These are phyloP conservation scores for Polymixis lichenea DNA, from an alignment of 2,888 invertebrate genomes.

Conservation along the genomic window DNA sequence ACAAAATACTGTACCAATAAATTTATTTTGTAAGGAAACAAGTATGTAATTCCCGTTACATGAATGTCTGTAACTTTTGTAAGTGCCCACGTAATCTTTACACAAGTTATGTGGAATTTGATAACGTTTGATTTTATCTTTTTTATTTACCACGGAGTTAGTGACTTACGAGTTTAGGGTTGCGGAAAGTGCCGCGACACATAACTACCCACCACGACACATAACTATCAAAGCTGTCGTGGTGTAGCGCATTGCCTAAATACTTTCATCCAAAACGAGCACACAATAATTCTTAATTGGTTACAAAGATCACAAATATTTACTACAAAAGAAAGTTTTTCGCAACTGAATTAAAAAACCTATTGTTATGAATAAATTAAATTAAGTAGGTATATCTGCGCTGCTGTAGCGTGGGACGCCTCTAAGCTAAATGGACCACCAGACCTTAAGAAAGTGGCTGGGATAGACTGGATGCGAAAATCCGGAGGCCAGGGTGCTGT, in stretches of 20 bases:
- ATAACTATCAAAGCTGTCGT: background rate
- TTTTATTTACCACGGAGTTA: constrained; percentile 28
- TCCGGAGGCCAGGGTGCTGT: too few species aligned
- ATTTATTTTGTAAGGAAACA: constrained; percentile 34
- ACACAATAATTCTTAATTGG: background rate
- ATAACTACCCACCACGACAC: background rate
- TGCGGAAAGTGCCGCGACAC: constrained; percentile 1
- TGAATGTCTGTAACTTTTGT: constrained; percentile 28
- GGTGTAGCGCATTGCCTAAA: background rate
- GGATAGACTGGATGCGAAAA: too few species aligned
- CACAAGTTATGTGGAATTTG: constrained; percentile 40
- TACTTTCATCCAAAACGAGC: background rate
- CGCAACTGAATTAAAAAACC: background rate
- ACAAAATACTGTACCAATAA: constrained; percentile 37
- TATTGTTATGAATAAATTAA: background rate
- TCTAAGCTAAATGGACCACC: too few species aligned
- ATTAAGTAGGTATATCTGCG: too few species aligned
- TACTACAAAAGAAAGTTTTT: background rate
- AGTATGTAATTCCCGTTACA: constrained; percentile 53
- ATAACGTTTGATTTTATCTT: constrained; percentile 48
- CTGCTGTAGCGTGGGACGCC: too few species aligned
- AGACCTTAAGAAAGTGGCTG: too few species aligned
- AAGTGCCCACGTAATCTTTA: constrained; percentile 45
- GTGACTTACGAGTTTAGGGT: constrained; percentile 3
- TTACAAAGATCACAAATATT: background rate